These are phyloP conservation scores for Nycteola revayana DNA, from an alignment of 2,888 invertebrate species.

Conservation along the genomic window DNA sequence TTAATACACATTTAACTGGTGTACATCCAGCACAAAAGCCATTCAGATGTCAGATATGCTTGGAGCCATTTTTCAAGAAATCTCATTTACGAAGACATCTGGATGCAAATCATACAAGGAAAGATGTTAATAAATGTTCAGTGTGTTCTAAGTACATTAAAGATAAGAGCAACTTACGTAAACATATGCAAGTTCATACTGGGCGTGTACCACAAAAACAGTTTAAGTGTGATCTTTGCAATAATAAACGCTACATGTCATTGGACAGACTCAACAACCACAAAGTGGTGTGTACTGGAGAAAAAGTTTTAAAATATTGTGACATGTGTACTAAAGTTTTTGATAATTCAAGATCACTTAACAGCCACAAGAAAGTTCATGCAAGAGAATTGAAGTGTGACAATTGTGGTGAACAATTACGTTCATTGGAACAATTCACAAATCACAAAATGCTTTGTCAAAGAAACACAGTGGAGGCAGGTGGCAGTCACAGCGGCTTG, in stretches of 20 bases:
- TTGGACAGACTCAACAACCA: conserved; percentile 78
- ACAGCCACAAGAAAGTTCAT: conserved; percentile 80
- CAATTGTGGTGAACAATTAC: conserved; percentile 75
- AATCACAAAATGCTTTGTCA: conserved; percentile 77
- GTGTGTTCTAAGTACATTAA: conserved; percentile 81
- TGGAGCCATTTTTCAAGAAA: conserved; percentile 78
- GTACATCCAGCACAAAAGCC: conserved; percentile 79
- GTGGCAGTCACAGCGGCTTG: conserved; percentile 52
- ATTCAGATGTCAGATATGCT: conserved; percentile 78
- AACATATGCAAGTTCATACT: conserved; percentile 81
- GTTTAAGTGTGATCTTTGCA: conserved; percentile 79
- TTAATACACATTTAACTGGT: conserved; percentile 77
- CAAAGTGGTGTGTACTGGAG: conserved; percentile 77
- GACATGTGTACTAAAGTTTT: conserved; percentile 81
- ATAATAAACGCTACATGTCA: conserved; percentile 80
- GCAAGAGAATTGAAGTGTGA: conserved; percentile 79
- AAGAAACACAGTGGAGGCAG: conserved; percentile 52
- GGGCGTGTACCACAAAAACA: conserved; percentile 78
- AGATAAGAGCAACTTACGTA: conserved; percentile 79
- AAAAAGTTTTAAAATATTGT: conserved; percentile 76
- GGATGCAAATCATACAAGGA: conserved; percentile 74
- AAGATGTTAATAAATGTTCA: conserved; percentile 80
- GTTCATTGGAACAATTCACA: conserved; percentile 76
- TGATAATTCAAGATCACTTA: conserved; percentile 78
- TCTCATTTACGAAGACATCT: conserved; percentile 75